Evolutionary conservation across 2,888 invertebrate species (phyloP).

Genomic region (Neocrepidodera transversa): DNA sequence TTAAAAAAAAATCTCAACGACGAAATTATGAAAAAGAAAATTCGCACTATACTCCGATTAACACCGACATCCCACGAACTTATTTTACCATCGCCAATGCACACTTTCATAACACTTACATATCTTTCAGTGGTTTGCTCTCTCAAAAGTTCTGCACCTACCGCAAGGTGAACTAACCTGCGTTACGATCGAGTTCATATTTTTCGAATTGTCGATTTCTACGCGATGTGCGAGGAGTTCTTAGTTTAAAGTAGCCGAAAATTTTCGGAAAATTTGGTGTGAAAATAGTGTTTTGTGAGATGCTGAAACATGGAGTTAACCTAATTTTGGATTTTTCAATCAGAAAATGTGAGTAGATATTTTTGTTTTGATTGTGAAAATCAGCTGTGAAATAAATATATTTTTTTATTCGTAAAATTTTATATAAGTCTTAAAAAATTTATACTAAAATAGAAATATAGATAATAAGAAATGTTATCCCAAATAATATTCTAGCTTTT

Average conservation of each 20-base stretch:
- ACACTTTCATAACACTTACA: slow-evolving; percentile 42
- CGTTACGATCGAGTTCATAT: not conserved
- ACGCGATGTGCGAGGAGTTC: slow-evolving; percentile 29
- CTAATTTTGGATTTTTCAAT: slow-evolving; percentile 30
- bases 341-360: slow-evolving; percentile 33
- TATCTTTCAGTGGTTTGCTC: slow-evolving; percentile 41
- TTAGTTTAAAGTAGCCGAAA: slow-evolving; percentile 6
- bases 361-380: slow-evolving; percentile 3
- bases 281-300: slow-evolving; percentile 32
- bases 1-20: too few relatives aligned
- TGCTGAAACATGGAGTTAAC: slow-evolving; percentile 35
- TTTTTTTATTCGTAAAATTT: too few relatives aligned
- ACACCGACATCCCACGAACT: slow-evolving; percentile 26
- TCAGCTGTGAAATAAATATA: not conserved
- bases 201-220: slow-evolving; percentile 10
- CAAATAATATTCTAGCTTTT: too few relatives aligned
- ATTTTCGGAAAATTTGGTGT: slow-evolving; percentile 16
- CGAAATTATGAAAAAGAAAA: slow-evolving; percentile 1
- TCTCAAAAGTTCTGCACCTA: slow-evolving; percentile 38
- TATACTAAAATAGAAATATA: too few relatives aligned
- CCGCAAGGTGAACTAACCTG: slow-evolving; percentile 26
- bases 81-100: slow-evolving; percentile 19
- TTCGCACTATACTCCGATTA: slow-evolving; percentile 9
- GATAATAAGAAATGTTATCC: too few relatives aligned
- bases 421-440: too few relatives aligned